Conservation (phyloP, 2,113 vertebrate genomes). For the Pedionomus torquatus region DNA sequence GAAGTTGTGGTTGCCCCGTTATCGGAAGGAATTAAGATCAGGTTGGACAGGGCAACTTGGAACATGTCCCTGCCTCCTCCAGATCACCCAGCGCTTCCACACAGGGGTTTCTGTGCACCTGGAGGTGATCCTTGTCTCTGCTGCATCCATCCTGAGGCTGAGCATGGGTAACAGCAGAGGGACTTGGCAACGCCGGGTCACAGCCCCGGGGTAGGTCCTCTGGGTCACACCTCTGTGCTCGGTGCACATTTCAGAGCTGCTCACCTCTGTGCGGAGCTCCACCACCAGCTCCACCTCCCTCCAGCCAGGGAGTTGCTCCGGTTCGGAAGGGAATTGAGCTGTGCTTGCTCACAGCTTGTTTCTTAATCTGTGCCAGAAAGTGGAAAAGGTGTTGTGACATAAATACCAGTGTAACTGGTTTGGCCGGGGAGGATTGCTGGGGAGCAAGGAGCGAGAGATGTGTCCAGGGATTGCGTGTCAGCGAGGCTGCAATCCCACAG, state of each 20-base stretch:
- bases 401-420: background rate
- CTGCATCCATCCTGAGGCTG: background rate
- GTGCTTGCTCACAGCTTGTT: background rate
- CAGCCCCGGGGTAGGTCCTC: background rate
- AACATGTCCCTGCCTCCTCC: background rate
- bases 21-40: background rate
- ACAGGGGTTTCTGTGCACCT: background rate
- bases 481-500: rapidly evolving
- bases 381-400: background rate
- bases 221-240: background rate
- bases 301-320: background rate
- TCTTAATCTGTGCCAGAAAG: background rate
- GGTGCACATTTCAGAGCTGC: rapidly evolving
- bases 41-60: rapidly evolving
- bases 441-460: background rate
- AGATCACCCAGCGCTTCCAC: rapidly evolving
- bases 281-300: background rate
- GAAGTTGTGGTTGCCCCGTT: background rate
- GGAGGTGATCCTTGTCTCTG: background rate
- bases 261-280: background rate
- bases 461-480: background rate
- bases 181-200: background rate
- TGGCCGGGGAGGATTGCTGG: background rate
- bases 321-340: background rate
- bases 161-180: background rate